Conservation (phyloP, 2,888 invertebrate genomes). For the Drosophila maculinotata region DNA sequence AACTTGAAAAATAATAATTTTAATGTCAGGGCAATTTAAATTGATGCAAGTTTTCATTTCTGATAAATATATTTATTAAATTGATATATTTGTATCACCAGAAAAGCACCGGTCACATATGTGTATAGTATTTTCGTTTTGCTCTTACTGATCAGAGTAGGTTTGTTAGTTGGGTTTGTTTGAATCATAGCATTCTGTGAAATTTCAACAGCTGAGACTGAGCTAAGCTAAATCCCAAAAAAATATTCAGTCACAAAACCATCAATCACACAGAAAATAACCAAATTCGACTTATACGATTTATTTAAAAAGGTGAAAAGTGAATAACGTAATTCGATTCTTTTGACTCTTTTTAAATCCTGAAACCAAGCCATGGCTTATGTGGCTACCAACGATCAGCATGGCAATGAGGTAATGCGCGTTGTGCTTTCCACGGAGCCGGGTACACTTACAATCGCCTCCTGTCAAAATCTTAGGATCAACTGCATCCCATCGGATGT, state of each 20-base stretch:
- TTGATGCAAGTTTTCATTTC: too few relatives aligned
- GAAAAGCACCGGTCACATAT: too few relatives aligned
- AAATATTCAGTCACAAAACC: background rate
- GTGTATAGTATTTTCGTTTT: too few relatives aligned
- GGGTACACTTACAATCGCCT: slow-evolving; percentile 30
- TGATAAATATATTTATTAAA: too few relatives aligned
- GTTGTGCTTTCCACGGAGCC: slow-evolving; percentile 36
- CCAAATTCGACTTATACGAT: background rate
- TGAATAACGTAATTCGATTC: background rate
- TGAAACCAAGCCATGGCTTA: slow-evolving; percentile 49
- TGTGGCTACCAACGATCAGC: slow-evolving; percentile 41
- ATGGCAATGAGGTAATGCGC: slow-evolving; percentile 43
- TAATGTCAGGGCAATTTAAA: too few relatives aligned
- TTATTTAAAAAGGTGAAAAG: too few relatives aligned
- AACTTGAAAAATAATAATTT: too few relatives aligned
- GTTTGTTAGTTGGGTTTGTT: background rate
- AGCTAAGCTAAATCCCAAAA: slow-evolving; percentile 2
- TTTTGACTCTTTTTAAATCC: background rate
- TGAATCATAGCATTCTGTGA: slow-evolving; percentile 12
- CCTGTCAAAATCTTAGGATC: slow-evolving; percentile 39
- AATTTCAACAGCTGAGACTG: background rate
- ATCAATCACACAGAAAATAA: background rate
- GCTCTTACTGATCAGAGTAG: too few relatives aligned
- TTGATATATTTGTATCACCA: too few relatives aligned
- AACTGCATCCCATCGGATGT: slow-evolving; percentile 21